Base-by-base conservation (phyloP, 2,888 invertebrate genomes). In the Didymodactylos carnosus region DNA sequence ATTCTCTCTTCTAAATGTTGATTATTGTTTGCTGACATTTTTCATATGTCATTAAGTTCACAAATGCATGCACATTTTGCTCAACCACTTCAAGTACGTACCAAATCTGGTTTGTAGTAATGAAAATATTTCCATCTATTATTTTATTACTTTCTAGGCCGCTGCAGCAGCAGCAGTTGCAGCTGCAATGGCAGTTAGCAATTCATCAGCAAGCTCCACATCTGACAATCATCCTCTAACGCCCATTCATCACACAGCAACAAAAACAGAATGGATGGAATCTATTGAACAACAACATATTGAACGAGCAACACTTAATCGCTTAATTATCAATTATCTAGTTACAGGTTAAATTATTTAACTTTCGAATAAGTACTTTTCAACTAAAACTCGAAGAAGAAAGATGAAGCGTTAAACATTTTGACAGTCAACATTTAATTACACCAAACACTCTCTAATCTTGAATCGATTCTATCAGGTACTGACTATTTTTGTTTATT, bases 301-400 rank as follows among this genome's bases (percentile, higher is more conserved):
- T 78, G 91, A 91, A 73, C 87, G 93, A 79, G 88, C 90, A 53
- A 91, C 92, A 79, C 94, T 97, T 91, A 95, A 97, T 84, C 91
- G 91, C 84, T 87, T 97, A 77, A 93, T 97, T 78, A 95, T 97
- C 94, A 94, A 97, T 85, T 97, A 97, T 84, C 87, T 97, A 80
- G 93, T 95, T 62, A 94, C 93, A 85, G 94, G 93, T 92, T 84
- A 29, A 35, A 19, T 10, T 6, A 27, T 13, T 16, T 35, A 19
- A 19, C 8, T 16, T 27, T 5, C 19, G 25, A 13, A 19, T 53
- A 39, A 11, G 19, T 46, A 39, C 13, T 35, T 53, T 53, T 10
- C 19, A 7, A 7, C 6, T 29, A n/a, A n/a, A n/a, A n/a, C n/a
- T n/a, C n/a, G n/a, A n/a, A n/a, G n/a, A n/a, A n/a, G n/a, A n/a